Conservation (phyloP, 2,113 vertebrate species). For the Plecturocebus donacophilus region DNA sequence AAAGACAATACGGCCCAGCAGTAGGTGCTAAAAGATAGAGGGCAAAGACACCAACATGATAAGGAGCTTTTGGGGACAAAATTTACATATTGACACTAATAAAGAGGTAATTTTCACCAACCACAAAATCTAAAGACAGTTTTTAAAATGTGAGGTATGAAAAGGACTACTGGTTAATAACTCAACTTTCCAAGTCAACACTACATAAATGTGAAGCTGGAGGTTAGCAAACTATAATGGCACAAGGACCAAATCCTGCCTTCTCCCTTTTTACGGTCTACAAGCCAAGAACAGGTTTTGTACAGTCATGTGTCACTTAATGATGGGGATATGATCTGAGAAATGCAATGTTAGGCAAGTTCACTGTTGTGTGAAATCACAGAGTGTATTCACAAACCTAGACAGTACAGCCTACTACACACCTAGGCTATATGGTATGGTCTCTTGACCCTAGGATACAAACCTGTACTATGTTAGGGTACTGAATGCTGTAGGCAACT, state of each 20-base stretch:
- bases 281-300: background rate
- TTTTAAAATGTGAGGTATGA: background rate
- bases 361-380: background rate
- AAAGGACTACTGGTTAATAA: background rate
- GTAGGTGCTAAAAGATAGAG: background rate
- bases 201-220: background rate
- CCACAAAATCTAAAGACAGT: background rate
- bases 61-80: background rate
- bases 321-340: background rate
- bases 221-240: background rate
- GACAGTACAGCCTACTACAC: background rate
- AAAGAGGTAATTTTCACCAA: background rate
- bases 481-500: background rate
- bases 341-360: background rate
- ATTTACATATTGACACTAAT: background rate
- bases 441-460: background rate
- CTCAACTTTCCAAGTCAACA: background rate
- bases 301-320: background rate
- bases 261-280: background rate
- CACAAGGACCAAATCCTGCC: background rate
- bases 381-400: background rate
- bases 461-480: background rate
- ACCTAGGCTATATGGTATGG: background rate
- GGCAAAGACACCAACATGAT: background rate
- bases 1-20: background rate